Evolutionary conservation across 2,797 vertebrate genomes (phyloP).

Genomic region (Sebastes vulpes): DNA sequence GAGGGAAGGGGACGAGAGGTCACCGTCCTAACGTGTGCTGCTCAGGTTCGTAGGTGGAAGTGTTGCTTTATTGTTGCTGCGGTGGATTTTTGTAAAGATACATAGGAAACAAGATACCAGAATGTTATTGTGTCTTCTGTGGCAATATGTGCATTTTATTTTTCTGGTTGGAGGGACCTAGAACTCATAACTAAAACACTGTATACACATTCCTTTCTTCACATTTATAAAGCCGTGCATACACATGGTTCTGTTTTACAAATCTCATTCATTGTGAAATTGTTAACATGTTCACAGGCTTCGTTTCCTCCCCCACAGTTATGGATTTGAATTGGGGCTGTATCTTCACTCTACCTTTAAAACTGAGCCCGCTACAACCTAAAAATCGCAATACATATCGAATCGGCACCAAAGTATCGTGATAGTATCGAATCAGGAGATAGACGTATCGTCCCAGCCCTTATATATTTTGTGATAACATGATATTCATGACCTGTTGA

Average conservation of each 20-base stretch:
- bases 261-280: not conserved
- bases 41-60: slow-evolving; percentile 10
- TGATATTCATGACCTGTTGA: not conserved
- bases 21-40: not conserved
- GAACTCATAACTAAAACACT: not conserved
- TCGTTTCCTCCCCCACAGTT: no score
- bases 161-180: not conserved
- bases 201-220: not conserved
- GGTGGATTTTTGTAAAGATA: not conserved
- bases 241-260: not conserved
- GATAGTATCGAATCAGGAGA: no score
- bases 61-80: slow-evolving; percentile 5
- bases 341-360: no score
- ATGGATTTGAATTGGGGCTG: no score
- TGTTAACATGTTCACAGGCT: not conserved
- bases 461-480: not conserved
- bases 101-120: not conserved
- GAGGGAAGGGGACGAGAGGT: slow-evolving; percentile 29
- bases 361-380: no score
- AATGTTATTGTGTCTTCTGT: not conserved
- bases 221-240: not conserved
- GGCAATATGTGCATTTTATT: not conserved
- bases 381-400: no score
- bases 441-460: no score
- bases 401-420: no score